Conservation (phyloP, 2,113 vertebrate species). For the Dasyprocta punctata region DNA sequence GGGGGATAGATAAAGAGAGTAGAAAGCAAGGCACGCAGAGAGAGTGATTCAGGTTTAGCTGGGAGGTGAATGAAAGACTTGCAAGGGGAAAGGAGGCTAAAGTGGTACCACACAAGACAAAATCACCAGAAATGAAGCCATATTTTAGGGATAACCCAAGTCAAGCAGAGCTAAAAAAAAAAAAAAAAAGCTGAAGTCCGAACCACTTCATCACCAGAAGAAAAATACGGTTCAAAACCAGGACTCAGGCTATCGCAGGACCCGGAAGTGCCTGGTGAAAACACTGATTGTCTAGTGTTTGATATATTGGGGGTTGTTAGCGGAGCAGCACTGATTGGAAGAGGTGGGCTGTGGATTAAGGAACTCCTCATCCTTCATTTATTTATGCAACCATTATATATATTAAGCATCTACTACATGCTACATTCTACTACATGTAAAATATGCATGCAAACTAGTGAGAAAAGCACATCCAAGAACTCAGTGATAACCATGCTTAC, state of each 20-base stretch:
- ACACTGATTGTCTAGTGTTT: not conserved
- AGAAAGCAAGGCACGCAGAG: not conserved
- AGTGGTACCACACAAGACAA: not conserved
- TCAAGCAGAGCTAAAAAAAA: not conserved
- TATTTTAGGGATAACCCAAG: not conserved
- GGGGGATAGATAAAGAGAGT: not conserved
- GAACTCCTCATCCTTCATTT: not conserved
- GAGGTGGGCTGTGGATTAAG: not conserved
- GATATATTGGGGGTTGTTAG: not conserved
- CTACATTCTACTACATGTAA: too few species aligned
- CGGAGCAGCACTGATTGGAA: not conserved
- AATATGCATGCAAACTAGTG: not conserved
- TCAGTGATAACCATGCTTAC: not conserved
- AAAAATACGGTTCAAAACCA: not conserved
- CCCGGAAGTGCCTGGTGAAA: not conserved
- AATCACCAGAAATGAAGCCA: not conserved
- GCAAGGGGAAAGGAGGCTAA: not conserved
- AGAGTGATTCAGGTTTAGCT: not conserved
- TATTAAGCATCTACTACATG: not conserved
- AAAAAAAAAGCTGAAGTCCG: not conserved
- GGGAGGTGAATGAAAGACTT: not conserved
- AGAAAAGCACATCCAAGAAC: not conserved
- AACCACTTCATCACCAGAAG: not conserved
- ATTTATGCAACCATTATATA: not conserved
- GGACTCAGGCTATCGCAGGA: not conserved